Evolutionary conservation across 1,140 invertebrate species (phyloP).

Genomic region (Sinonovacula constricta): DNA sequence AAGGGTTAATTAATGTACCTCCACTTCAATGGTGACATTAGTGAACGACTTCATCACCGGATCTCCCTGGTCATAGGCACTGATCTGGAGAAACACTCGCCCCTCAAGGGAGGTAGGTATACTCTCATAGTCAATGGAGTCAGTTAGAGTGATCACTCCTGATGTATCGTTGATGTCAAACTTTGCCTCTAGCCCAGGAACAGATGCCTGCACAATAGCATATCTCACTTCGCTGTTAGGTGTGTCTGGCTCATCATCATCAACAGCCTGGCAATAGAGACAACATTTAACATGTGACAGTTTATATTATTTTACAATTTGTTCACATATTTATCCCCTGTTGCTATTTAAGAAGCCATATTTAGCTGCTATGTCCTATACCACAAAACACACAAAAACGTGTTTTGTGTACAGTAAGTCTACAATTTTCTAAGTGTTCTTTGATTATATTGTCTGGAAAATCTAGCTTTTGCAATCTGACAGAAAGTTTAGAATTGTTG

Average conservation of each 20-base stretch:
- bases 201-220: constrained; percentile 25
- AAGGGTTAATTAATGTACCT: constrained; percentile 25
- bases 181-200: constrained; percentile 16
- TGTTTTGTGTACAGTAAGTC: too few relatives aligned
- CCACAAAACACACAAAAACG: too few relatives aligned
- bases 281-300: too few relatives aligned
- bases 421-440: too few relatives aligned
- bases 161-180: constrained; percentile 57
- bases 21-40: constrained; percentile 63
- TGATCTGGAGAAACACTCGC: constrained; percentile 54
- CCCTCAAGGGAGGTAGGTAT: constrained; percentile 52
- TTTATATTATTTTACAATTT: too few relatives aligned
- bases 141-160: constrained; percentile 56
- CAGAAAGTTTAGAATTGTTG: too few relatives aligned
- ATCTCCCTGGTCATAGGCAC: constrained; percentile 59
- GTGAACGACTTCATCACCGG: constrained; percentile 44
- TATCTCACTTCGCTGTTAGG: constrained; percentile 54
- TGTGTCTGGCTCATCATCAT: constrained; percentile 55
- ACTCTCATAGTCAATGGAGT: constrained; percentile 63
- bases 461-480: too few relatives aligned
- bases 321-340: too few relatives aligned
- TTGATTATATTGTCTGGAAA: too few relatives aligned
- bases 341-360: too few relatives aligned
- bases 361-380: too few relatives aligned
- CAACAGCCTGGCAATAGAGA: constrained; percentile 53